Evolutionary conservation across 2,797 vertebrate genomes (phyloP).

Genomic region (Xerus rutilus): DNA sequence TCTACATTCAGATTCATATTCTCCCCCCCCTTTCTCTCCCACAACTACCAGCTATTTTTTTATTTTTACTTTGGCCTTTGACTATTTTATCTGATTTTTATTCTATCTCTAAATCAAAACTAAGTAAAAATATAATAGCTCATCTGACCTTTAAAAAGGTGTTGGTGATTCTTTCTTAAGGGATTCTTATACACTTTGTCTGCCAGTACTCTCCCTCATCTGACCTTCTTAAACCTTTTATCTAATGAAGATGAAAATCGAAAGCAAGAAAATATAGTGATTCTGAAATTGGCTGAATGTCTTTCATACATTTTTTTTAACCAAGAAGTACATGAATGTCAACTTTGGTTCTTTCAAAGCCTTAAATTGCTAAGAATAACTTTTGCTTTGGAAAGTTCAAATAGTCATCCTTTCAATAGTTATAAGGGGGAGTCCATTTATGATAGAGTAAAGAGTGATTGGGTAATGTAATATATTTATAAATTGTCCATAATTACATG

Average conservation of each 20-base stretch:
- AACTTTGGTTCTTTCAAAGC: slow-evolving; percentile 38
- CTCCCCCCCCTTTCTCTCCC: not conserved
- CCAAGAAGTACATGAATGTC: not conserved
- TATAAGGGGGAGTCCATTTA: not conserved
- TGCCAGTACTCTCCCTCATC: not conserved
- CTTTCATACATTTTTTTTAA: not conserved
- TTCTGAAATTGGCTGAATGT: not conserved
- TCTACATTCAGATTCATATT: not conserved
- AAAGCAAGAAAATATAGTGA: slow-evolving; percentile 46
- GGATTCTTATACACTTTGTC: not conserved
- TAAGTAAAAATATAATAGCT: slow-evolving; percentile 65
- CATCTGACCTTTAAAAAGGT: slow-evolving; percentile 52
- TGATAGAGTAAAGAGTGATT: not conserved
- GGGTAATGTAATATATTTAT: not conserved
- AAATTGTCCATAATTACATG: not conserved
- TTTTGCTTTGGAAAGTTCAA: slow-evolving; percentile 42
- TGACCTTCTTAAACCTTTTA: slow-evolving; percentile 62
- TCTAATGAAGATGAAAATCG: slow-evolving; percentile 65
- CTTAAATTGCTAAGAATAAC: slow-evolving; percentile 4
- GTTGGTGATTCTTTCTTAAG: slow-evolving; percentile 56
- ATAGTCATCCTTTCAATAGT: not conserved
- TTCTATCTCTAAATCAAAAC: slow-evolving; percentile 70
- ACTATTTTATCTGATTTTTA: slow-evolving; percentile 75
- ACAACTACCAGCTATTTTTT: not conserved
- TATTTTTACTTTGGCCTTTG: slow-evolving; percentile 72